Evolutionary conservation across 2,113 vertebrate genomes (phyloP).

Genomic region (Dasyornis broadbenti): DNA sequence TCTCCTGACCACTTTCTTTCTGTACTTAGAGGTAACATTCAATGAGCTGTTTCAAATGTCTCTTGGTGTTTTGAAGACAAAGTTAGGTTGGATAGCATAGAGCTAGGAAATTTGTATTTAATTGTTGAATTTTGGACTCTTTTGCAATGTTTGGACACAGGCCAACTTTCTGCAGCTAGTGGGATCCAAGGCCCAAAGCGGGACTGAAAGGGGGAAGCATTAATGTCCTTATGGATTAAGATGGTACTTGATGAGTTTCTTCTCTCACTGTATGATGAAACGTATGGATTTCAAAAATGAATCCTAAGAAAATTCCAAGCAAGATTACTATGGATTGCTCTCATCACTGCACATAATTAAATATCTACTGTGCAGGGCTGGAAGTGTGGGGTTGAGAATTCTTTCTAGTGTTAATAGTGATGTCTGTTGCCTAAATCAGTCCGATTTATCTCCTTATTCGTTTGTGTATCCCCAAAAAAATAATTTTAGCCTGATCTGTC

Average conservation of each 20-base stretch:
- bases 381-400: neutral
- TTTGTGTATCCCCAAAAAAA: neutral
- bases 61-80: neutral
- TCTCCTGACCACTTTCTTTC: neutral
- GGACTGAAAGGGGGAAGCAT: neutral
- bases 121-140: neutral
- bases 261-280: neutral
- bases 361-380: neutral
- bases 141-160: neutral
- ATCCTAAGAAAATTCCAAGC: neutral
- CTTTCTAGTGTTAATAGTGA: neutral
- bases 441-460: neutral
- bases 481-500: neutral
- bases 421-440: neutral
- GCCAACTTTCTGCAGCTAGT: neutral
- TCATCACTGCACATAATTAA: neutral
- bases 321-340: neutral
- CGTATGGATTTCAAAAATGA: neutral
- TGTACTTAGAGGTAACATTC: neutral
- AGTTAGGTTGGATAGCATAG: neutral
- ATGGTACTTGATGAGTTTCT: neutral
- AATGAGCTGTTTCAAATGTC: neutral
- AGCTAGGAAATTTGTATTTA: neutral
- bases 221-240: neutral
- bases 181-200: fast-evolving